Conservation (phyloP, 2,113 vertebrate species). For the Gorsachius goisagi region DNA sequence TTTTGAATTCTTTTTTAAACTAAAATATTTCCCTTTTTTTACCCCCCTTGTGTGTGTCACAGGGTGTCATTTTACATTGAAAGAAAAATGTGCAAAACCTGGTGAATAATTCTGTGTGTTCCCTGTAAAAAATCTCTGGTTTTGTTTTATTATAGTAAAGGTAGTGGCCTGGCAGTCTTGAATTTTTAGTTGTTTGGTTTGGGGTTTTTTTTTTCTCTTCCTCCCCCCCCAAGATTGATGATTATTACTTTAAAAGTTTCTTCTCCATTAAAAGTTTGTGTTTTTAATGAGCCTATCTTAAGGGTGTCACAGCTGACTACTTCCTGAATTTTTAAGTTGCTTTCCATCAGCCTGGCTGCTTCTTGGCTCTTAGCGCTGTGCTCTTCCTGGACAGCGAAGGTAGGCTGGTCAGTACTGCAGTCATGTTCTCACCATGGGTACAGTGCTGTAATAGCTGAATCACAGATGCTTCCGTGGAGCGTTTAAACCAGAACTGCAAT, state of each 20-base stretch:
- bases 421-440: neutral
- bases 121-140: neutral
- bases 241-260: neutral
- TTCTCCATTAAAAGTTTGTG: neutral
- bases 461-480: neutral
- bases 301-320: neutral
- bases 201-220: too few relatives aligned
- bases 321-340: neutral
- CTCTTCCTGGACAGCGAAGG: too few relatives aligned
- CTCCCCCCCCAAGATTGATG: neutral
- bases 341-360: neutral
- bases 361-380: neutral
- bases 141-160: neutral
- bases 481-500: neutral
- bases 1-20: neutral
- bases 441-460: neutral
- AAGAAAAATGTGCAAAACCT: neutral
- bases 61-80: neutral
- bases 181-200: neutral
- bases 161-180: neutral
- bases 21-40: neutral
- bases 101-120: neutral
- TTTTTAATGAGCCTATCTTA: neutral
- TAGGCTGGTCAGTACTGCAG: neutral
- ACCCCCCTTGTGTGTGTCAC: fast-evolving